phyloP scores from a whole-genome alignment of 2,113 vertebrate species.

The Uria aalge region DNA sequence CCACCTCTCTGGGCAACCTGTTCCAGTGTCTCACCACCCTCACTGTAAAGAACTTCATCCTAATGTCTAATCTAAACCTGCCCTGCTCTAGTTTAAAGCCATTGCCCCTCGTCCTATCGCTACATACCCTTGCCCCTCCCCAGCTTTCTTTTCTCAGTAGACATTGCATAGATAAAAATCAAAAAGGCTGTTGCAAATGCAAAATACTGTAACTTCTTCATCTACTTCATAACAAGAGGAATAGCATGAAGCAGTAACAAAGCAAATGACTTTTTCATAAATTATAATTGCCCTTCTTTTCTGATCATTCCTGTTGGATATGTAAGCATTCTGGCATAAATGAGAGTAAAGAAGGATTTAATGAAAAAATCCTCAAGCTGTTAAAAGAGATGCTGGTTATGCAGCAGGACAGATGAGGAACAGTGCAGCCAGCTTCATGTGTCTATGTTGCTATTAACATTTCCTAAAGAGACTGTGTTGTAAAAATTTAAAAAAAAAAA shows the following conservation, averaged over 20 bases:
- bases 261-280: neutral
- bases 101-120: no score
- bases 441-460: neutral
- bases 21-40: no score
- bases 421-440: neutral
- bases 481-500: neutral
- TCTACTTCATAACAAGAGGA: neutral
- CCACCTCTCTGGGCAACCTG: no score
- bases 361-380: conserved; percentile 1
- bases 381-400: neutral
- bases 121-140: no score
- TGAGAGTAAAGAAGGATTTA: neutral
- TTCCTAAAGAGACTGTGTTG: neutral
- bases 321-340: neutral
- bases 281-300: neutral
- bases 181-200: neutral
- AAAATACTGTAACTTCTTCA: neutral
- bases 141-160: neutral
- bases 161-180: neutral
- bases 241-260: neutral
- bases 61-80: no score
- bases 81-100: no score
- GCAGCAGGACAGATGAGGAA: neutral
- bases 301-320: neutral
- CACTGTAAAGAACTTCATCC: no score